Evolutionary conservation across 2,888 invertebrate genomes (phyloP), one percentile per base, ranked within the genome.

Genomic region (Acronicta alni): DNA sequence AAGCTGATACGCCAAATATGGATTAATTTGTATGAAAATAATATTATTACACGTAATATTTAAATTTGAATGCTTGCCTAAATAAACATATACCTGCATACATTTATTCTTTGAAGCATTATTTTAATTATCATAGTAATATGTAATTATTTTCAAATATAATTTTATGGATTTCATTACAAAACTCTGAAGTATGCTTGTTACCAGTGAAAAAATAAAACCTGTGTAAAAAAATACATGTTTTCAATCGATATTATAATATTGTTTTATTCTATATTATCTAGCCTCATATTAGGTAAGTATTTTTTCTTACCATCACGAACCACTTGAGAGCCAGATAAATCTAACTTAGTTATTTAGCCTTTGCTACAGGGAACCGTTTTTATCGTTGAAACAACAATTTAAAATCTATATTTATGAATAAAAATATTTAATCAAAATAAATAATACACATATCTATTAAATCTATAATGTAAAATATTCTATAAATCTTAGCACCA

Each of bases 401-500:
- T 35, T 35, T n/a, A 42, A 46, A 51, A 14, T 3, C 12, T 41
- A 4, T 14, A 37, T 45, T 32, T 30, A 39, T 46, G 1, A 2
- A 20, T 20, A 39, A 46, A 57, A 41, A 42, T 45, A 52, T 67
- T 68, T 65, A 68, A 65, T 76, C 37, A 56, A 65, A 75, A 66
- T 79, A 72, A 77, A 75, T 66, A 71, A 67, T 54, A 32, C 61
- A 72, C 59, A 67, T 30, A 12, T 3, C 3, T 26, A 23, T 7
- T 3, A 30, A 30, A 12, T 30, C 30, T 30, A 30, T 12, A 3
- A 30, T 30, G 26, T 26, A 26, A 23, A 26, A 26, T 30, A 30
- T 3, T 30, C 12, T 65, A 58, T 20, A 62, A 64, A 67, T 67
- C 83, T 87, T 89, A 91, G 90, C 90, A 90, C 90, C 90, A 82